phyloP scores from a whole-genome alignment of 2,888 invertebrate species.

The Lepas anatifera region DNA sequence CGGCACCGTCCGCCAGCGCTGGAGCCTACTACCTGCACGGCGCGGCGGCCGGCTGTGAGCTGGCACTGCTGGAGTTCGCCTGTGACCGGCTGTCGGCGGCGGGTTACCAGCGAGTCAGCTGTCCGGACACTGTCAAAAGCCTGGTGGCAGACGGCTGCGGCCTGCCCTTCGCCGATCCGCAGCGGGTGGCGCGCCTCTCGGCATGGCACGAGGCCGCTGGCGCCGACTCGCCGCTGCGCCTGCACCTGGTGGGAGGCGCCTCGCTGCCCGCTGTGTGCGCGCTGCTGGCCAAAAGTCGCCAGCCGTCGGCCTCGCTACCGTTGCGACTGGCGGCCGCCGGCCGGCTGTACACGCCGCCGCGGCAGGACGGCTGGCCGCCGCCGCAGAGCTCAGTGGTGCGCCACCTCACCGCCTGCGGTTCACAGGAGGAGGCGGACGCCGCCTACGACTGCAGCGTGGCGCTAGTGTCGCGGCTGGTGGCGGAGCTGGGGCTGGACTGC shows the following conservation, averaged over 20 bases:
- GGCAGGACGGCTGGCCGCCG: not conserved
- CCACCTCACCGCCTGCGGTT: not conserved
- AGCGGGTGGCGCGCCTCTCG: not conserved
- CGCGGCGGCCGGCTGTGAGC: slow-evolving; percentile 2
- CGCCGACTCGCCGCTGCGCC: not conserved
- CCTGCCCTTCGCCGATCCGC: not conserved
- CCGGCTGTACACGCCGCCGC: not conserved
- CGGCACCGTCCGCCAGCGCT: too few species aligned
- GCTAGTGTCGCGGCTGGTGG: not conserved
- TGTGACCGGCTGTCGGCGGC: not conserved
- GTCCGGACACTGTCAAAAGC: not conserved
- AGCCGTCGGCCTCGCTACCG: not conserved
- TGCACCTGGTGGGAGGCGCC: slow-evolving; percentile 11
- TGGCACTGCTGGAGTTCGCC: not conserved
- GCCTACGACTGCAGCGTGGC: not conserved
- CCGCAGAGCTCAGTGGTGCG: not conserved
- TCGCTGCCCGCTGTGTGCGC: slow-evolving; percentile 12
- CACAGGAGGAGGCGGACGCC: not conserved
- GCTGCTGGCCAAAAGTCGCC: not conserved
- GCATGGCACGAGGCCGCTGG: not conserved
- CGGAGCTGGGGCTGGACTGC: not conserved
- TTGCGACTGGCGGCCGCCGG: not conserved
- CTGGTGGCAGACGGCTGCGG: slow-evolving; percentile 6
- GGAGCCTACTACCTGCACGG: slow-evolving; percentile 6
- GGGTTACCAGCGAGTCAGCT: slow-evolving; percentile 2